A percentile compares a stretch with the other conserved stretches of the same genome.
Conservation (phyloP, 2,797 vertebrate species). For the Sebastiscus albofasciatus region DNA sequence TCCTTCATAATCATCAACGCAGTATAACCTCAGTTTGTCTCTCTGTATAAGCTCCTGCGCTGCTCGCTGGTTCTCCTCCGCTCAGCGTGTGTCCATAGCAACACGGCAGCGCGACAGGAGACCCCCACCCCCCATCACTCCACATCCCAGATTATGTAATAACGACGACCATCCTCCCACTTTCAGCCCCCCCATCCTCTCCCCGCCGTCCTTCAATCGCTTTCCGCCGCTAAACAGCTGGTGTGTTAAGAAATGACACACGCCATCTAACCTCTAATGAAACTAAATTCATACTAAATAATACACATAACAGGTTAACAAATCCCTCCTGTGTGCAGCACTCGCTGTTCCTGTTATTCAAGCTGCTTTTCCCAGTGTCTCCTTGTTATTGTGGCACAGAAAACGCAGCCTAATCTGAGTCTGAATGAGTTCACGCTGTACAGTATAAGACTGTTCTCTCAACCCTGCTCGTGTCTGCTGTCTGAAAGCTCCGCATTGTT, state of each 20-base stretch:
- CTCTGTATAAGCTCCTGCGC: not conserved
- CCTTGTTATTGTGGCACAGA: constrained; percentile 38
- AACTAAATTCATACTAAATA: not conserved
- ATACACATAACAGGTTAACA: not conserved
- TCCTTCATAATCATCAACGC: not conserved
- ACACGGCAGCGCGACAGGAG: constrained; percentile 34
- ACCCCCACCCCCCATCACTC: constrained; percentile 36
- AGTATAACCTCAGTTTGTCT: not conserved
- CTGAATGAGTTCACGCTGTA: constrained; percentile 49
- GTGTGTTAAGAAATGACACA: constrained; percentile 5
- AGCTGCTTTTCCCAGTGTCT: constrained; percentile 16
- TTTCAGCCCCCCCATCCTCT: not conserved
- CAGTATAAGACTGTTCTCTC: constrained; percentile 36
- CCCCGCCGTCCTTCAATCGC: constrained; percentile 3
- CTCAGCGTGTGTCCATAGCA: constrained; percentile 60
- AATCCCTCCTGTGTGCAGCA: constrained; percentile 2
- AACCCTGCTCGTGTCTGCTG: constrained; percentile 11
- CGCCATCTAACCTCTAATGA: not conserved
- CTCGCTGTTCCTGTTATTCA: constrained; percentile 38
- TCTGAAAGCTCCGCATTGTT: constrained; percentile 37
- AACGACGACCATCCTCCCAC: constrained; percentile 19
- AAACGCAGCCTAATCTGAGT: constrained; percentile 35
- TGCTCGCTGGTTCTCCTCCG: constrained; percentile 6
- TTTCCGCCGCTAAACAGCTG: constrained; percentile 19
- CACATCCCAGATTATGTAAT: constrained; percentile 71